These are phyloP conservation scores for Charaxes varanes DNA, from an alignment of 1,140 invertebrate species.

Conservation along the genomic window DNA sequence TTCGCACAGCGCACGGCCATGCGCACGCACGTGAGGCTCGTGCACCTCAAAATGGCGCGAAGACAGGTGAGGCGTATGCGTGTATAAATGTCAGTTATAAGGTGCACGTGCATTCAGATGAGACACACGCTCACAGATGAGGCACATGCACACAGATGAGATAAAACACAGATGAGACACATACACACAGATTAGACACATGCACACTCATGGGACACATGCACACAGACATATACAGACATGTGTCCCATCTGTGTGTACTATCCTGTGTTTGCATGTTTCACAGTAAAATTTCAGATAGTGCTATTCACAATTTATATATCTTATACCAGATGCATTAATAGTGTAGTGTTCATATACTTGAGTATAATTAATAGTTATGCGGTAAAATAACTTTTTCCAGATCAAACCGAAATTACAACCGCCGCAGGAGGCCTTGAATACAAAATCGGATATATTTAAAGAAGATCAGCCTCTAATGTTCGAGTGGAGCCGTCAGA, in stretches of 20 bases:
- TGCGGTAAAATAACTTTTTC: too few species aligned
- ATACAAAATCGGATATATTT: constrained; percentile 14
- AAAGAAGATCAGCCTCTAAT: constrained; percentile 19
- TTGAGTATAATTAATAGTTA: neutral
- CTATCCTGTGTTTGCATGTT: too few species aligned
- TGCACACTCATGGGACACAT: too few species aligned
- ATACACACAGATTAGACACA: too few species aligned
- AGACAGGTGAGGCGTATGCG: constrained; percentile 11
- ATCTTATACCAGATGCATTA: neutral
- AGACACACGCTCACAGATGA: too few species aligned
- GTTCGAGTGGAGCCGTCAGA: constrained; percentile 24
- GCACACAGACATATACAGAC: too few species aligned
- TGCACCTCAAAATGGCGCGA: constrained; percentile 47
- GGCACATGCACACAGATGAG: too few species aligned
- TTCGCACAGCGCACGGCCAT: constrained; percentile 60
- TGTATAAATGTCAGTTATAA: too few species aligned
- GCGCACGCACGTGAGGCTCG: constrained; percentile 52
- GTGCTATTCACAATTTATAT: neutral
- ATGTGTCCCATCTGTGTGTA: too few species aligned
- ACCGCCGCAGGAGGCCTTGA: neutral
- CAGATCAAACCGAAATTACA: constrained; percentile 25
- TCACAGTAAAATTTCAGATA: too few species aligned
- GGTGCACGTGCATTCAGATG: too few species aligned
- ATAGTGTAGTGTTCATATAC: neutral
- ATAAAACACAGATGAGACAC: too few species aligned